Percentiles rank a stretch among this genome's conserved stretches.
Evolutionary conservation across 2,888 invertebrate genomes (phyloP).

Genomic region (Iselma pallidipennis): DNA sequence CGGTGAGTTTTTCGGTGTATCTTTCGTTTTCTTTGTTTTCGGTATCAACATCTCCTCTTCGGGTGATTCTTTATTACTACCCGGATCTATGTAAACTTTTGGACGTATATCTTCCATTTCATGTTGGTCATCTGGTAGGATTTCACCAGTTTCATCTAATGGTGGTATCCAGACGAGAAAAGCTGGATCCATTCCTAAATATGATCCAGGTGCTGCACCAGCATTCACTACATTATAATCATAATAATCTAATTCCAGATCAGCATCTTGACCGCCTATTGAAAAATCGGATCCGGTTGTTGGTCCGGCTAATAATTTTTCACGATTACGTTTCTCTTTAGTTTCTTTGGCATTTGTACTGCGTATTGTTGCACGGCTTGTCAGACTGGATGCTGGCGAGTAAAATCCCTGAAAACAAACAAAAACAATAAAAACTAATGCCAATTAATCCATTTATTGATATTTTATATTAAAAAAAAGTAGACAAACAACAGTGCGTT

Average conservation of each 20-base stretch:
- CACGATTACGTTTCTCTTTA: slow-evolving; percentile 78
- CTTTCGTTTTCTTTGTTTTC: slow-evolving; percentile 34
- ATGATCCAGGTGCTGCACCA: slow-evolving; percentile 83
- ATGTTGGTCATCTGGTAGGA: slow-evolving; percentile 64
- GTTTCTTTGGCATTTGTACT: slow-evolving; percentile 72
- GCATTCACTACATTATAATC: slow-evolving; percentile 86
- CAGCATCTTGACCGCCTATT: slow-evolving; percentile 70
- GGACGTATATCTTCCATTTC: slow-evolving; percentile 53
- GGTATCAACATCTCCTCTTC: slow-evolving; percentile 62
- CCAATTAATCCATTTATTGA: slow-evolving; percentile 14
- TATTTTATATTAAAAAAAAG: slow-evolving; percentile 6
- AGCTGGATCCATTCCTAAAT: slow-evolving; percentile 87
- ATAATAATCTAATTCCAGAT: slow-evolving; percentile 85
- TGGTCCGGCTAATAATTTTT: slow-evolving; percentile 66
- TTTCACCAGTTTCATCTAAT: slow-evolving; percentile 68
- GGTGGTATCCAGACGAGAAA: slow-evolving; percentile 89
- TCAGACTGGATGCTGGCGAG: slow-evolving; percentile 70
- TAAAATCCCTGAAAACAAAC: slow-evolving; percentile 66
- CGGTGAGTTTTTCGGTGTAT: slow-evolving; percentile 36
- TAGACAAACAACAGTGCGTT: slow-evolving; percentile 21
- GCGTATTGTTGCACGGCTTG: slow-evolving; percentile 68
- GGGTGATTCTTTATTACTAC: slow-evolving; percentile 70
- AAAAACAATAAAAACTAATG: slow-evolving; percentile 12
- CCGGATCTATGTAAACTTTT: slow-evolving; percentile 60
- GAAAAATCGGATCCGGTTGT: slow-evolving; percentile 74